These are phyloP conservation scores for Nymphicus hollandicus DNA, from an alignment of 2,113 vertebrate genomes.

Conservation along the genomic window DNA sequence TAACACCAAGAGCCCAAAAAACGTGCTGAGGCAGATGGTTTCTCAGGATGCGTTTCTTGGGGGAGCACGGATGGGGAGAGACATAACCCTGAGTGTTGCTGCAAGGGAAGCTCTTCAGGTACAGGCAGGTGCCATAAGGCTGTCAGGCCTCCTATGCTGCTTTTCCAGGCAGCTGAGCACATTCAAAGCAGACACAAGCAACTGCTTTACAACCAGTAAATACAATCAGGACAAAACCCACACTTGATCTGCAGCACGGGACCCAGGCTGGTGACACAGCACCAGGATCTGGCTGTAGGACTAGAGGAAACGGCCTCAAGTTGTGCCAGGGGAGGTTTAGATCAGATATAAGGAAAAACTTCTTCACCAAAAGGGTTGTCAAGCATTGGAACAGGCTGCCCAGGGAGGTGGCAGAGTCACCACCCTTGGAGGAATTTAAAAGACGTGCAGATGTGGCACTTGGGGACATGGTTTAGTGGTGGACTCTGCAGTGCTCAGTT, in stretches of 20 bases:
- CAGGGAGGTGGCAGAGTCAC: background rate
- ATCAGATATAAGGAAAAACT: background rate
- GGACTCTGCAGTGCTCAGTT: background rate
- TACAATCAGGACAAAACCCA: fast-evolving
- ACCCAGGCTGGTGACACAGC: background rate
- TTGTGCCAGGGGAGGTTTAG: background rate
- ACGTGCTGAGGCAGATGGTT: background rate
- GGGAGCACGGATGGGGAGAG: background rate
- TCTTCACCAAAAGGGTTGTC: background rate
- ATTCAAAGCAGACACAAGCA: background rate
- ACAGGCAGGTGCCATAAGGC: background rate
- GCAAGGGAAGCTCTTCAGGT: background rate
- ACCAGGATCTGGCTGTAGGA: background rate
- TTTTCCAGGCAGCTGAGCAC: background rate
- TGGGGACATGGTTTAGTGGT: background rate
- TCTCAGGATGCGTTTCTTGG: background rate
- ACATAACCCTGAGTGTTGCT: background rate
- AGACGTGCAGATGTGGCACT: background rate
- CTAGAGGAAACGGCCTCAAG: background rate
- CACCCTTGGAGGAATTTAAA: background rate
- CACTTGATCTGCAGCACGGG: fast-evolving
- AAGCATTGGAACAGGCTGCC: background rate
- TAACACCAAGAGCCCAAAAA: background rate
- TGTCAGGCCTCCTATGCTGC: background rate
- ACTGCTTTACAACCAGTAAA: background rate